Evolutionary conservation across 2,113 vertebrate genomes (phyloP).

Genomic region (Corydoras sp.): DNA sequence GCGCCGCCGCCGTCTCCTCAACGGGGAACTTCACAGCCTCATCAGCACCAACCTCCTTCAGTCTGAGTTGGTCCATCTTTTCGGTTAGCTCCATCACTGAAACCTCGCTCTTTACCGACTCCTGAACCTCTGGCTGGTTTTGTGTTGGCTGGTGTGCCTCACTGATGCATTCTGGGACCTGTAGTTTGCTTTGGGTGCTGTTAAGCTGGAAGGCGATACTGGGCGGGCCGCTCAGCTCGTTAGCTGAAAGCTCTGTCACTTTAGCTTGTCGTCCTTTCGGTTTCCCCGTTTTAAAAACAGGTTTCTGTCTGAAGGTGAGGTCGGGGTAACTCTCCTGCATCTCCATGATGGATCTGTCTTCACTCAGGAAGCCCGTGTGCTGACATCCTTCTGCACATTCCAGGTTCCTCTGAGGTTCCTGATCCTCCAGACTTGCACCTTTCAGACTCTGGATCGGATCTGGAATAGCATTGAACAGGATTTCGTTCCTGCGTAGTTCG

Average conservation of each 20-base stretch:
- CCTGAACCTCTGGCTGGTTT: neutral
- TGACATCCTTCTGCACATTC: slow-evolving; percentile 1
- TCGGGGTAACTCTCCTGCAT: slow-evolving; percentile 69
- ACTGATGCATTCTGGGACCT: slow-evolving; percentile 6
- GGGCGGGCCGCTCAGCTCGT: slow-evolving; percentile 52
- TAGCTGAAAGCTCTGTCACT: slow-evolving; percentile 10
- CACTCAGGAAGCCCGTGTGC: neutral
- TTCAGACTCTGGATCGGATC: slow-evolving; percentile 22
- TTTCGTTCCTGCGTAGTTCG: neutral
- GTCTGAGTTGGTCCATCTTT: slow-evolving; percentile 40
- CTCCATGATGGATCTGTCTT: slow-evolving; percentile 59
- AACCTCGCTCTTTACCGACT: neutral
- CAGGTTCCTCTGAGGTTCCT: neutral
- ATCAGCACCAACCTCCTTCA: slow-evolving; percentile 29
- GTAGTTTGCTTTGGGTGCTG: slow-evolving; percentile 1
- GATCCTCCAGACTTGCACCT: neutral
- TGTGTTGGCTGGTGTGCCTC: neutral
- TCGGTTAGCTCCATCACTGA: slow-evolving; percentile 43
- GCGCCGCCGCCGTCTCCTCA: slow-evolving; percentile 54
- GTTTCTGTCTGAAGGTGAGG: slow-evolving; percentile 64
- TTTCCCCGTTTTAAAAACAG: slow-evolving; percentile 48
- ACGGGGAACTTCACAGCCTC: slow-evolving; percentile 49
- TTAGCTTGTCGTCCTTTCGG: neutral
- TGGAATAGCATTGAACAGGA: neutral
- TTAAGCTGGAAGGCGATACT: slow-evolving; percentile 56